These are phyloP conservation scores for Trichomycterus rosablanca DNA, from an alignment of 2,113 vertebrate species.

Conservation along the genomic window DNA sequence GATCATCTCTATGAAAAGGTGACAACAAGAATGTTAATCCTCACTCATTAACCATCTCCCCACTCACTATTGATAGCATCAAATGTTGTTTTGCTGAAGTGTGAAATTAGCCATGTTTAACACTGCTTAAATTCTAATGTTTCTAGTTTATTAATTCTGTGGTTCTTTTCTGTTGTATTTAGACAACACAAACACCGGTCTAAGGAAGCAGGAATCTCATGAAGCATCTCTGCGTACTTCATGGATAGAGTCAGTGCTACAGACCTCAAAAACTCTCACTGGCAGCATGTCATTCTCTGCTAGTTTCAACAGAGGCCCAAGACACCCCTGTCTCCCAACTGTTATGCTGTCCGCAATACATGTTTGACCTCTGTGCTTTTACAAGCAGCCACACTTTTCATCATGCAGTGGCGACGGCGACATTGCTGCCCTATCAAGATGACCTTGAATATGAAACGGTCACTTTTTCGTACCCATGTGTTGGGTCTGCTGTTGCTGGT, in stretches of 20 bases:
- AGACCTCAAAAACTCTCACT: slow-evolving; percentile 43
- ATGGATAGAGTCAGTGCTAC: slow-evolving; percentile 47
- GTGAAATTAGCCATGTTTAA: no score
- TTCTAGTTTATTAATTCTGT: slow-evolving; percentile 17
- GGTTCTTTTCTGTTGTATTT: slow-evolving; percentile 42
- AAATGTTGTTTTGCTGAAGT: no score
- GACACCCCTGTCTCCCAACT: slow-evolving; percentile 52
- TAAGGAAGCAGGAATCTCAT: slow-evolving; percentile 31
- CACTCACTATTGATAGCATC: no score
- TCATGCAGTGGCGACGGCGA: slow-evolving; percentile 96
- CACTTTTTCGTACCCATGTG: slow-evolving; percentile 87
- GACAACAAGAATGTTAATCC: no score
- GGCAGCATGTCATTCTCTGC: slow-evolving; percentile 42
- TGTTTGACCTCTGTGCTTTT: slow-evolving; percentile 62
- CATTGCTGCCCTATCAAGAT: slow-evolving; percentile 94
- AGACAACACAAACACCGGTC: slow-evolving; percentile 49
- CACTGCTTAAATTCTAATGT: no score
- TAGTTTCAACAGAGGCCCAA: slow-evolving; percentile 70
- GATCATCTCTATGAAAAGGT: no score
- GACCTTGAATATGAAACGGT: slow-evolving; percentile 92
- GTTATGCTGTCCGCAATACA: slow-evolving; percentile 65
- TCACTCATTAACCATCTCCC: no score
- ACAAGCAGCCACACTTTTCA: slow-evolving; percentile 77
- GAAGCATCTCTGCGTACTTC: slow-evolving; percentile 50
- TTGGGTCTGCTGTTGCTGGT: slow-evolving; percentile 84